A percentile compares a stretch with the other conserved stretches of the same genome.
Conservation (phyloP, 2,888 invertebrate genomes). For the Parnassius glacialis region DNA sequence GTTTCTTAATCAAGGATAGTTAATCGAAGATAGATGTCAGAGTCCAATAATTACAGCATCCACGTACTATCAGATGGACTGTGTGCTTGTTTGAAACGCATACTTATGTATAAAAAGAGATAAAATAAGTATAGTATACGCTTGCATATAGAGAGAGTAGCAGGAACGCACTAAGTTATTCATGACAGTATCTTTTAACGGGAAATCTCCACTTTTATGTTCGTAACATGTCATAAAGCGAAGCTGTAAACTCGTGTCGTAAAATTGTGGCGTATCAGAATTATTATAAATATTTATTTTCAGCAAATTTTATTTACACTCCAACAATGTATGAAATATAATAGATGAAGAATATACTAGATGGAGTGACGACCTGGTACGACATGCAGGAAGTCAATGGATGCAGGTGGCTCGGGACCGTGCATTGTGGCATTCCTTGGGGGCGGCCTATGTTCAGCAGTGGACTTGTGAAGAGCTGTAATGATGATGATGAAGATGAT, state of each 20-base stretch:
- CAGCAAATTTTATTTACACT: conserved; percentile 21
- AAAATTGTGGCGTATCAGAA: conserved; percentile 64
- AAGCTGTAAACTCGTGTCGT: conserved; percentile 62
- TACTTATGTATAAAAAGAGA: too few species aligned
- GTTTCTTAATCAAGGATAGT: neutral
- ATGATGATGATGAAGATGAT: neutral
- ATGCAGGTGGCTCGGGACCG: too few species aligned
- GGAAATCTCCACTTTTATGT: conserved; percentile 75
- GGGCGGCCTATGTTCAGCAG: too few species aligned
- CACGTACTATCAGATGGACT: too few species aligned
- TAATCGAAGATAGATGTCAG: neutral
- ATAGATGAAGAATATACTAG: too few species aligned
- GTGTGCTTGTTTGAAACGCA: too few species aligned
- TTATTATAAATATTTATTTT: conserved; percentile 70
- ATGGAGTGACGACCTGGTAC: too few species aligned
- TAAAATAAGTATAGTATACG: too few species aligned
- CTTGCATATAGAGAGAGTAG: neutral
- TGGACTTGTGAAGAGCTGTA: too few species aligned
- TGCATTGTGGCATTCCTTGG: too few species aligned
- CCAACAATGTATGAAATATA: conserved; percentile 1
- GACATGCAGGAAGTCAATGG: too few species aligned
- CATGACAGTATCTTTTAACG: conserved; percentile 61
- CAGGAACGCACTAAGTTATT: conserved; percentile 64
- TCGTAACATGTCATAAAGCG: conserved; percentile 72
- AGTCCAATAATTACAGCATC: too few species aligned